Evolutionary conservation across 2,113 vertebrate genomes (phyloP), one percentile per base, ranked within the genome.

Genomic region (Onychorhynchus coronatus): DNA sequence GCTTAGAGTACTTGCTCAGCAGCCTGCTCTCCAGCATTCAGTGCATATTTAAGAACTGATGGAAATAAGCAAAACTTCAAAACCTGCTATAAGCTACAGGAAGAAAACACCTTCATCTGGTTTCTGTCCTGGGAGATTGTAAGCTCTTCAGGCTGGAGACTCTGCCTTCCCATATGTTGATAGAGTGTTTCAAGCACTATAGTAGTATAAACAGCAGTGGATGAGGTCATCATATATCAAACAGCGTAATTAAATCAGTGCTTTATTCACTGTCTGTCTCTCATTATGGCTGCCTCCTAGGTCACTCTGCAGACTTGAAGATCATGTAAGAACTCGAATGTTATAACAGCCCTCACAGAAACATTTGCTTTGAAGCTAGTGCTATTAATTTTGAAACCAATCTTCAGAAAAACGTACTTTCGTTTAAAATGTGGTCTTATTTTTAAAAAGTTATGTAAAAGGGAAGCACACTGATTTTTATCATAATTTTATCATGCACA

Each of bases 141-240:
- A 82, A 91, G 70, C 44, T 96, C 79, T 94, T 94, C 82, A 92
- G 91, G 50, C 88, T 77, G 76, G 75, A 88, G 79, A 49, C 66
- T 63, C 27, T 84, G 80, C 76, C 73, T 96, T 79, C 58, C 94
- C 86, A 89, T 93, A 94, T 92, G 92, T 78, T 20, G 6, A 79
- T 92, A 75, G 85, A 95, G 46, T 68, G 50, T 94, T 95, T 96
- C 61, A 91, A 89, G 76, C 66, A 50, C 70, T 87, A 42, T 58
- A 65, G 94, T 68, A 94, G 93, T 93, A 94, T 96, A 97, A 94
- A 96, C 92, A 96, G 73, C 65, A 89, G 86, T 66, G 74, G 84
- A 89, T 94, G 95, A 96, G 93, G 91, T 95, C 95, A 96, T 94
- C 71, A 73, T 93, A 91, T 97, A 95, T 97, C 93, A 96, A 96